These are phyloP conservation scores for Tinamus major DNA, from an alignment of 2,797 vertebrate genomes.

Conservation along the genomic window DNA sequence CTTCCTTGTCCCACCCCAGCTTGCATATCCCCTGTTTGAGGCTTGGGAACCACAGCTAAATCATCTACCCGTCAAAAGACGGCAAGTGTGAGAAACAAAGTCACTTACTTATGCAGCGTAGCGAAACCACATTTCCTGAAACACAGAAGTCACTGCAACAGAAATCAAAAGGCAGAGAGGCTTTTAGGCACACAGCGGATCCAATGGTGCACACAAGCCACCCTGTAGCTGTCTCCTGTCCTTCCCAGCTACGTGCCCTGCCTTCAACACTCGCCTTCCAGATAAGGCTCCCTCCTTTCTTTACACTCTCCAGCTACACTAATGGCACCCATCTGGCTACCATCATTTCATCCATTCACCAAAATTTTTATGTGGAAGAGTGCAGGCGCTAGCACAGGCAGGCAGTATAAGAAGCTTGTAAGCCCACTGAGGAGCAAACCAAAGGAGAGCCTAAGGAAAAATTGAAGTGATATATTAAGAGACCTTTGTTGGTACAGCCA, in stretches of 20 bases:
- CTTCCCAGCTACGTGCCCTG: background rate
- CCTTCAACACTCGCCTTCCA: background rate
- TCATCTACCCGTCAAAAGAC: background rate
- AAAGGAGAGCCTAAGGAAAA: background rate
- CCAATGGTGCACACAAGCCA: background rate
- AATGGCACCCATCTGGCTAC: background rate
- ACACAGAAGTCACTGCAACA: conserved; percentile 80
- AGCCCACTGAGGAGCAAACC: background rate
- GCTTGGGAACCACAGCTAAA: background rate
- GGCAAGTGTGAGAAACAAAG: background rate
- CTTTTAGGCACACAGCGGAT: background rate
- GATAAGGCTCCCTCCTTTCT: background rate
- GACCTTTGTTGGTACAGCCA: background rate
- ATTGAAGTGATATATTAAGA: background rate
- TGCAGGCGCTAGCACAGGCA: background rate
- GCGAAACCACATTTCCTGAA: conserved; percentile 78
- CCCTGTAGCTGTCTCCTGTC: background rate
- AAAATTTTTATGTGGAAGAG: background rate
- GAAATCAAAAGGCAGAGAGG: background rate
- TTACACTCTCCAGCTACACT: background rate
- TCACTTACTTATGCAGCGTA: conserved; percentile 86
- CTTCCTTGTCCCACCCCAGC: background rate
- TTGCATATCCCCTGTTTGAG: background rate
- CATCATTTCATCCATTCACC: background rate
- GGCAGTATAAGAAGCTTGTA: background rate